Percentiles rank a stretch among this genome's conserved stretches.
Conservation (phyloP, 2,113 vertebrate genomes). For the Arothron firmamentum region DNA sequence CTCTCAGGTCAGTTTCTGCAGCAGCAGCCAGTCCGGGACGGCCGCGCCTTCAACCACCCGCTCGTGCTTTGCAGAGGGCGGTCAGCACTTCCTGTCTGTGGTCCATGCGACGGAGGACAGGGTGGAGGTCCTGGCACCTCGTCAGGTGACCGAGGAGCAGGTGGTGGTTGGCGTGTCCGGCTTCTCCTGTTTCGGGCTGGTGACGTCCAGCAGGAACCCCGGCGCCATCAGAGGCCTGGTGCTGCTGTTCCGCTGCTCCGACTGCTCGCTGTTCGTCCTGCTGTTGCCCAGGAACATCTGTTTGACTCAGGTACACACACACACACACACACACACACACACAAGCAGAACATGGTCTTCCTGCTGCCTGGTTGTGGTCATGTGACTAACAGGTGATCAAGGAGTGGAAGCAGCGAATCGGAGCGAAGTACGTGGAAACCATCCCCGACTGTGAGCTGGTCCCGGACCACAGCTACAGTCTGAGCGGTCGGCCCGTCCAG, state of each 20-base stretch:
- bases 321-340: background rate
- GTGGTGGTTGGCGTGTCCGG: constrained; percentile 8
- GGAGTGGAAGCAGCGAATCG: constrained; percentile 14
- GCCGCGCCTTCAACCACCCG: background rate
- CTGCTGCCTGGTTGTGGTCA: background rate
- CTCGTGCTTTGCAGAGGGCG: constrained; percentile 1
- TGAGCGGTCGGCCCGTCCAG: background rate
- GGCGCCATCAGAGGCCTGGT: background rate
- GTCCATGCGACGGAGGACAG: constrained; percentile 20
- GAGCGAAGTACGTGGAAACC: constrained; percentile 6
- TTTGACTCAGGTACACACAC: constrained; percentile 18
- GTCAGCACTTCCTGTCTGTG: constrained; percentile 13
- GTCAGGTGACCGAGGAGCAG: constrained; percentile 3
- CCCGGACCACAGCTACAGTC: constrained; percentile 20
- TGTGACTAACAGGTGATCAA: constrained; percentile 19
- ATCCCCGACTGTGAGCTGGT: constrained; percentile 17
- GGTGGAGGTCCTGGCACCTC: constrained; percentile 17
- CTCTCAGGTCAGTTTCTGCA: too few species aligned
- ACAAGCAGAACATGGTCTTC: too few species aligned
- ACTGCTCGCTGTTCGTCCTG: constrained; percentile 2
- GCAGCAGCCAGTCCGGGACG: background rate
- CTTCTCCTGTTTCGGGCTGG: constrained; percentile 30
- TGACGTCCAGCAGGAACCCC: background rate
- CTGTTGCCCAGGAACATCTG: constrained; percentile 29
- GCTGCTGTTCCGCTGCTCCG: too few species aligned